Evolutionary conservation across 1,140 invertebrate species (phyloP).

Genomic region (Pemphigus obesinymphae): DNA sequence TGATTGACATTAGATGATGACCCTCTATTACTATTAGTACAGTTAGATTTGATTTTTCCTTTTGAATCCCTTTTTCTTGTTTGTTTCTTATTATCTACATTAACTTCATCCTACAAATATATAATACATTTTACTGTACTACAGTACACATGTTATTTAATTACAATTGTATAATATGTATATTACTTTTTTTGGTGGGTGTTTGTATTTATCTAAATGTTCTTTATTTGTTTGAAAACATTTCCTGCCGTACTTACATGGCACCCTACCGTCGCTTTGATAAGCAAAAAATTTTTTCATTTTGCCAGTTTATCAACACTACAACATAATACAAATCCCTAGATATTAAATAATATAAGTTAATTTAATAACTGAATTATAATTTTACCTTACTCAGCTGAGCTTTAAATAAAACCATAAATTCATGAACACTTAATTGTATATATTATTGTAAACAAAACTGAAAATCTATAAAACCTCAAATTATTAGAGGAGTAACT

Average conservation of each 20-base stretch:
- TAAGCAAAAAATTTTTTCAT: slow-evolving; percentile 34
- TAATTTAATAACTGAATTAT: no score
- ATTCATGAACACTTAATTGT: no score
- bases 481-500: no score
- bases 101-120: slow-evolving; percentile 4
- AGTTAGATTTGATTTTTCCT: neutral
- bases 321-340: no score
- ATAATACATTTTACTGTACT: neutral
- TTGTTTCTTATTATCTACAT: neutral
- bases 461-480: no score
- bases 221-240: slow-evolving; percentile 34
- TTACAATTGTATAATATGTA: neutral
- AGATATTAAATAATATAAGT: no score
- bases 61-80: neutral
- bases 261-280: slow-evolving; percentile 14
- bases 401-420: no score
- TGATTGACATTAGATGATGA: neutral
- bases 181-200: slow-evolving; percentile 26
- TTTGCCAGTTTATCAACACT: no score
- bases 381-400: no score
- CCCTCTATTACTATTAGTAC: slow-evolving; percentile 7
- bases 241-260: slow-evolving; percentile 20
- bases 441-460: no score
- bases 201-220: slow-evolving; percentile 27
- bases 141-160: neutral